These are phyloP conservation scores for Ptychoptera albimana DNA, from an alignment of 2,888 invertebrate species.

Conservation along the genomic window DNA sequence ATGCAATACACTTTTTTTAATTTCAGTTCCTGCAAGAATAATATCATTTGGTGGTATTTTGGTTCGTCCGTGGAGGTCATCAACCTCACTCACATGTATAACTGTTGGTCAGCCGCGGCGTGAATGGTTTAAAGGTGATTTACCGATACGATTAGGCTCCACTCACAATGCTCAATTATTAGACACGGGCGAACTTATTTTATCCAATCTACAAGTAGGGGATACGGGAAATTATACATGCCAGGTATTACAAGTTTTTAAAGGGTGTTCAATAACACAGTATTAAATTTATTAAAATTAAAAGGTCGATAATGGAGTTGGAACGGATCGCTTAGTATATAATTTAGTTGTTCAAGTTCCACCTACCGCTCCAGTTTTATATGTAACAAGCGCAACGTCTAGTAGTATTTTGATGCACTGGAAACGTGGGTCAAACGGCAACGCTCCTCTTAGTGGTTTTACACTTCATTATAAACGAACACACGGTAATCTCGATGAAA, in stretches of 20 bases:
- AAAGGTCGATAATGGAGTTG: constrained; percentile 42
- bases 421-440: constrained; percentile 55
- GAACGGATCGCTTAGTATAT: constrained; percentile 48
- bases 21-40: constrained; percentile 44
- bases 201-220: constrained; percentile 43
- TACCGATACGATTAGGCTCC: constrained; percentile 38
- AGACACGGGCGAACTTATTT: constrained; percentile 46
- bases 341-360: constrained; percentile 56
- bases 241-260: constrained; percentile 23
- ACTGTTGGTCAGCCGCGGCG: constrained; percentile 48
- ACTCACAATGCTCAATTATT: constrained; percentile 43
- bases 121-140: constrained; percentile 46
- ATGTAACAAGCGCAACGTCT: constrained; percentile 59
- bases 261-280: too few relatives aligned
- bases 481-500: constrained; percentile 48
- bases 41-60: constrained; percentile 53
- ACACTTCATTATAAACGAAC: constrained; percentile 48
- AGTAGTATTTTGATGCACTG: constrained; percentile 58
- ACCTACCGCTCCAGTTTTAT: constrained; percentile 54
- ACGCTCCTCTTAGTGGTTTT: constrained; percentile 50
- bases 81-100: constrained; percentile 44
- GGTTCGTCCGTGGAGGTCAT: constrained; percentile 48
- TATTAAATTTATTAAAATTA: constrained; percentile 16
- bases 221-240: constrained; percentile 60
- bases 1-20: too few relatives aligned